A percentile compares a stretch with the other conserved stretches of the same genome.
phyloP scores from a whole-genome alignment of 1,140 invertebrate species.

The Drosophila nannoptera region DNA sequence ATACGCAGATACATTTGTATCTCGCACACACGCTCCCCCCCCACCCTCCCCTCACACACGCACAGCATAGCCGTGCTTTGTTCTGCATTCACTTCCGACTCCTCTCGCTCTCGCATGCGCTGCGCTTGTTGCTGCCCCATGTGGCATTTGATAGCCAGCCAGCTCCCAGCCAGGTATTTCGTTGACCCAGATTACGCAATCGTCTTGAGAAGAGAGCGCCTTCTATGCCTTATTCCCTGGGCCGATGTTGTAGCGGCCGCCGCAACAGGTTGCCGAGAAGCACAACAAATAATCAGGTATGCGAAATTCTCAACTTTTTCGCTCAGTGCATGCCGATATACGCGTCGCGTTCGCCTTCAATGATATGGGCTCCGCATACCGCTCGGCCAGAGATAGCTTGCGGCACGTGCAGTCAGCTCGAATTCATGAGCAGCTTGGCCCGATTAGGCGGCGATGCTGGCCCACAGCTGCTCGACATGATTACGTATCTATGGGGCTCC shows the following conservation, averaged over 20 bases:
- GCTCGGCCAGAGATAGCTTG: slow-evolving; percentile 12
- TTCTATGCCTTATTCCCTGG: too few relatives aligned
- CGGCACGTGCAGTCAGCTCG: slow-evolving; percentile 50
- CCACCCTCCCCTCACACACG: slow-evolving; percentile 3
- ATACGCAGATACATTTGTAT: slow-evolving; percentile 66
- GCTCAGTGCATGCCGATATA: slow-evolving; percentile 14
- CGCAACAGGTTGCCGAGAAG: neutral
- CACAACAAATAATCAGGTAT: neutral
- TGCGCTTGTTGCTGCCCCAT: slow-evolving; percentile 47
- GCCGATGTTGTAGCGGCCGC: too few relatives aligned
- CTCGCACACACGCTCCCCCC: slow-evolving; percentile 29
- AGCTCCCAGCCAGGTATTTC: slow-evolving; percentile 54
- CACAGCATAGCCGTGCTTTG: slow-evolving; percentile 10
- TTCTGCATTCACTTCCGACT: slow-evolving; percentile 9
- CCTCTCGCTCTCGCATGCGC: neutral
- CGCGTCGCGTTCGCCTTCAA: slow-evolving; percentile 18
- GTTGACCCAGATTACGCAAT: slow-evolving; percentile 74
- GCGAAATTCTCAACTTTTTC: neutral
- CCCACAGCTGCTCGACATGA: slow-evolving; percentile 14
- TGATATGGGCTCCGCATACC: slow-evolving; percentile 51
- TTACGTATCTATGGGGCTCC: slow-evolving; percentile 9
- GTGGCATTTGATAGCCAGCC: slow-evolving; percentile 21
- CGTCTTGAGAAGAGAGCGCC: neutral
- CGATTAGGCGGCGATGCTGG: slow-evolving; percentile 26
- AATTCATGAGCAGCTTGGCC: slow-evolving; percentile 39